These are phyloP conservation scores for Sebastes umbrosus DNA, from an alignment of 2,797 vertebrate species.

Conservation along the genomic window DNA sequence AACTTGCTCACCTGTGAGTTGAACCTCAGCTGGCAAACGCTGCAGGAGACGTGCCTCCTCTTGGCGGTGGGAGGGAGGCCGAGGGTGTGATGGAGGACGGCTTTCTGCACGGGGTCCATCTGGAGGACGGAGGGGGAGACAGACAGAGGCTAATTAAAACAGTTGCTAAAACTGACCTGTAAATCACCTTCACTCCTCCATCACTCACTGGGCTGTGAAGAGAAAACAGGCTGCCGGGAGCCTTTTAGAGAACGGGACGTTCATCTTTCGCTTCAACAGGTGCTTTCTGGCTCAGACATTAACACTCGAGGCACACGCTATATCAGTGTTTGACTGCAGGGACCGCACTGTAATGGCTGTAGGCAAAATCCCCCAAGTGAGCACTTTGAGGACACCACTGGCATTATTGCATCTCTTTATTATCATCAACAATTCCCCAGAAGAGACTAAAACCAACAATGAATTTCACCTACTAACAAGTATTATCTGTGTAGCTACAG, in stretches of 20 bases:
- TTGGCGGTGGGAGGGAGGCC: slow-evolving; percentile 89
- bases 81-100: slow-evolving; percentile 96
- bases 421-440: background rate
- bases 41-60: slow-evolving; percentile 95
- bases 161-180: slow-evolving; percentile 31
- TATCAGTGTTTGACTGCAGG: background rate
- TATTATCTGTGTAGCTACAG: background rate
- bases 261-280: slow-evolving; percentile 29
- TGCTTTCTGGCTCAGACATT: slow-evolving; percentile 12
- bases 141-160: slow-evolving; percentile 65
- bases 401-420: background rate
- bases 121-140: slow-evolving; percentile 69
- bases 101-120: slow-evolving; percentile 99
- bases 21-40: slow-evolving; percentile 97
- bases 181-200: slow-evolving; percentile 40
- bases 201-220: slow-evolving; percentile 24
- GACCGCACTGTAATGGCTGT: background rate
- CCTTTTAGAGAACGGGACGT: slow-evolving; percentile 3
- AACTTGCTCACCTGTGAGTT: slow-evolving; percentile 92
- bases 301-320: background rate
- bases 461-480: background rate
- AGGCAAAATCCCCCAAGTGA: background rate
- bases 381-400: background rate
- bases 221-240: slow-evolving; percentile 14
- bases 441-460: background rate